A percentile compares a stretch with the other conserved stretches of the same genome.
Evolutionary conservation across 2,797 vertebrate species (phyloP).

Genomic region (Acomys russatus): DNA sequence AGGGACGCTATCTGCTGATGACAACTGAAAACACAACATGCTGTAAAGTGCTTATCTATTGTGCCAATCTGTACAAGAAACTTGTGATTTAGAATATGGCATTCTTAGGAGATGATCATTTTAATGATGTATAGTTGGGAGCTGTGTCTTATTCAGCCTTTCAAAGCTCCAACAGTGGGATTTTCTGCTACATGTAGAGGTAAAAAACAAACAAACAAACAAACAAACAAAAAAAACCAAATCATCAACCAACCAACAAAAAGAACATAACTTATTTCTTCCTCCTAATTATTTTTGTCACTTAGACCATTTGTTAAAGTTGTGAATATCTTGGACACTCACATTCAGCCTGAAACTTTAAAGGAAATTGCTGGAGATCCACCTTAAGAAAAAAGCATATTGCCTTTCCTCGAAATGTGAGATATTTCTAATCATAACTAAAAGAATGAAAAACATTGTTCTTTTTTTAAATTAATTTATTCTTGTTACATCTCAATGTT

Average conservation of each 20-base stretch:
- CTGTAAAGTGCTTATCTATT: neutral
- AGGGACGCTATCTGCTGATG: neutral
- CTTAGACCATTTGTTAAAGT: neutral
- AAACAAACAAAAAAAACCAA: no score
- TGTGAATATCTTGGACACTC: neutral
- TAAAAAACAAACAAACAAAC: neutral
- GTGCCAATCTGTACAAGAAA: neutral
- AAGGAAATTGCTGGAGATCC: neutral
- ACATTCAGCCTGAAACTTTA: neutral
- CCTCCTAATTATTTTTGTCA: neutral
- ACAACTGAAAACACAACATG: neutral
- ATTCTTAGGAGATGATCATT: neutral
- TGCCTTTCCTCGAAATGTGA: conserved; percentile 31
- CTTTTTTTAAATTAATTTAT: no score
- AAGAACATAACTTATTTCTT: neutral
- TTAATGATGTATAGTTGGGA: neutral
- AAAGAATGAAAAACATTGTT: neutral
- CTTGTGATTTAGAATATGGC: neutral
- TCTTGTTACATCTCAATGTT: no score
- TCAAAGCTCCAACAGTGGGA: neutral
- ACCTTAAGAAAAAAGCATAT: neutral
- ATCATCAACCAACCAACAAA: neutral
- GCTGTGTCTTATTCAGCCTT: neutral
- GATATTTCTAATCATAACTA: neutral
- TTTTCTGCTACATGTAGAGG: neutral